Conservation (phyloP, 2,797 vertebrate species). For the Pseudopleuronectes americanus region DNA sequence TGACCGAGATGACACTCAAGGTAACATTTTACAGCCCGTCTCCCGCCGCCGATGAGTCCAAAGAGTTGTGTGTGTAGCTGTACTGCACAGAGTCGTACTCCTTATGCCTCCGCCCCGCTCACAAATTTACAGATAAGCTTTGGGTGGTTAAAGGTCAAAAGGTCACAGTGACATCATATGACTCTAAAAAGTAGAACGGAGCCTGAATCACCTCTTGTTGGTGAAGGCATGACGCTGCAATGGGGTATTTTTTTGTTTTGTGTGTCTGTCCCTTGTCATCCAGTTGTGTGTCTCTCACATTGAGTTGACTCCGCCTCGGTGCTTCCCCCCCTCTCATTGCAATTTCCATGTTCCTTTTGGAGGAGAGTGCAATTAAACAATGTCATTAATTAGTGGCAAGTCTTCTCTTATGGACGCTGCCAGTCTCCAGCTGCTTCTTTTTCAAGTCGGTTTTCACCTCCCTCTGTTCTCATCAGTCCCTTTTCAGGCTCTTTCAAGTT, state of each 20-base stretch:
- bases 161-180: no score
- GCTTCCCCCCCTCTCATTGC: constrained; percentile 19
- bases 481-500: constrained; percentile 1
- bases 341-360: constrained; percentile 54
- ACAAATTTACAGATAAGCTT: no score
- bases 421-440: constrained; percentile 37
- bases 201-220: no score
- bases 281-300: not conserved
- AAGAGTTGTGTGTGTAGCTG: constrained; percentile 8
- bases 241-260: not conserved
- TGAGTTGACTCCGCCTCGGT: constrained; percentile 37
- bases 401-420: constrained; percentile 55
- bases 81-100: not conserved
- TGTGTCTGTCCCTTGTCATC: constrained; percentile 13
- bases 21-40: constrained; percentile 79
- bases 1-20: constrained; percentile 97
- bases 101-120: no score
- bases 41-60: constrained; percentile 27
- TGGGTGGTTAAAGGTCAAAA: no score
- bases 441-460: constrained; percentile 30
- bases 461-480: constrained; percentile 22
- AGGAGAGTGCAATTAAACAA: constrained; percentile 70
- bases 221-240: no score
- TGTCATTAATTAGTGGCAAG: constrained; percentile 73
- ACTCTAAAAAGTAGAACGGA: no score